Conservation (phyloP, 2,888 invertebrate species). For the Zaprionus lineosus region DNA sequence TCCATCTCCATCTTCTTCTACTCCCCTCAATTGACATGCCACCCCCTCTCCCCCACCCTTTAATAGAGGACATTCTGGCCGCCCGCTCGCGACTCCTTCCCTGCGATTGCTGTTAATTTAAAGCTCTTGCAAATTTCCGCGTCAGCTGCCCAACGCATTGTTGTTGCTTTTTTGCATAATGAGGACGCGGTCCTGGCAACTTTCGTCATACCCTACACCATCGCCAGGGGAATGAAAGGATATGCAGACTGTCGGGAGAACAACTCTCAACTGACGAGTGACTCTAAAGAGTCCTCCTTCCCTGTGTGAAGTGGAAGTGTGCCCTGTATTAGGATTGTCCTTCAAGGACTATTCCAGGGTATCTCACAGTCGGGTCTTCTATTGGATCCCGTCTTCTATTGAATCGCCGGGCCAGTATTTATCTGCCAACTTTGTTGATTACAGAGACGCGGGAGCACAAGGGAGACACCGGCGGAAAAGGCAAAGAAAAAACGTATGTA, state of each 20-base stretch:
- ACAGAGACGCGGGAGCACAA: too few species aligned
- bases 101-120: conserved; percentile 63
- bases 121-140: conserved; percentile 71
- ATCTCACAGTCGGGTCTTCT: neutral
- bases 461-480: too few species aligned
- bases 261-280: too few species aligned
- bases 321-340: too few species aligned
- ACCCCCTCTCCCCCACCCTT: neutral
- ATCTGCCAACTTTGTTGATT: conserved; percentile 52
- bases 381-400: conserved; percentile 1
- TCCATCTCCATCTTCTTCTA: neutral
- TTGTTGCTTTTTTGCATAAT: conserved; percentile 53
- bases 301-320: too few species aligned
- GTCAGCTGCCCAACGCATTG: conserved; percentile 48
- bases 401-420: conserved; percentile 45
- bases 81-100: neutral
- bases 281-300: too few species aligned
- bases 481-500: conserved; percentile 14
- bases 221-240: too few species aligned
- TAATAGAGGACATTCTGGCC: too few species aligned
- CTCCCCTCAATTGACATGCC: neutral
- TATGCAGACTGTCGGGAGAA: too few species aligned
- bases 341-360: too few species aligned
- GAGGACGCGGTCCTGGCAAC: conserved; percentile 40
- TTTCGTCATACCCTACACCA: conserved; percentile 5